phyloP scores from a whole-genome alignment of 2,113 vertebrate species.

The Xiphias gladius region DNA sequence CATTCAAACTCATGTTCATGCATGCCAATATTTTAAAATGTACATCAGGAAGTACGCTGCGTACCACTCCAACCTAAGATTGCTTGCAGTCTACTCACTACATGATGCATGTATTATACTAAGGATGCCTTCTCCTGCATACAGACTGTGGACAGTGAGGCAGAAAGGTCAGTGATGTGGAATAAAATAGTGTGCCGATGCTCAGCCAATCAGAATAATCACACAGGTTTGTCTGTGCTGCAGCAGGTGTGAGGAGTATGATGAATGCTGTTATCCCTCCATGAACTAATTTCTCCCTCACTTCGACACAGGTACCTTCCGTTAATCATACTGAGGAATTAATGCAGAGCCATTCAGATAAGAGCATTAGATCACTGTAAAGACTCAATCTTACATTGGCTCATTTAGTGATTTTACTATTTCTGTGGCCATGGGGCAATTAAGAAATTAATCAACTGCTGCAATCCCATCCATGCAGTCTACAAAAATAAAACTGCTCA shows the following conservation, averaged over 20 bases:
- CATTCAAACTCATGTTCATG: constrained; percentile 58
- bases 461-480: constrained; percentile 32
- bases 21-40: constrained; percentile 57
- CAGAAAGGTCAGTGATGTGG: constrained; percentile 63
- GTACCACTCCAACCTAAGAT: constrained; percentile 9
- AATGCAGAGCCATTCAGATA: constrained; percentile 66
- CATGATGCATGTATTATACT: constrained; percentile 47
- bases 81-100: constrained; percentile 20
- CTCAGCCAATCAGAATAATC: constrained; percentile 73
- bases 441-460: constrained; percentile 72
- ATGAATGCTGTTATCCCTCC: constrained; percentile 47
- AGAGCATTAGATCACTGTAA: constrained; percentile 64
- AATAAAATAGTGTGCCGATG: constrained; percentile 59
- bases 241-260: constrained; percentile 50
- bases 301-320: constrained; percentile 48
- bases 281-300: constrained; percentile 59
- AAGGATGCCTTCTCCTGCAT: constrained; percentile 31
- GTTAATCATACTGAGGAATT: constrained; percentile 64
- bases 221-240: constrained; percentile 44
- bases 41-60: constrained; percentile 22
- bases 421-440: constrained; percentile 55
- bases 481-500: constrained; percentile 65
- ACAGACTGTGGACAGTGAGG: constrained; percentile 36
- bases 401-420: constrained; percentile 74
- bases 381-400: constrained; percentile 69